These are phyloP conservation scores for Xerus inauris DNA, from an alignment of 2,113 vertebrate genomes.

Conservation along the genomic window DNA sequence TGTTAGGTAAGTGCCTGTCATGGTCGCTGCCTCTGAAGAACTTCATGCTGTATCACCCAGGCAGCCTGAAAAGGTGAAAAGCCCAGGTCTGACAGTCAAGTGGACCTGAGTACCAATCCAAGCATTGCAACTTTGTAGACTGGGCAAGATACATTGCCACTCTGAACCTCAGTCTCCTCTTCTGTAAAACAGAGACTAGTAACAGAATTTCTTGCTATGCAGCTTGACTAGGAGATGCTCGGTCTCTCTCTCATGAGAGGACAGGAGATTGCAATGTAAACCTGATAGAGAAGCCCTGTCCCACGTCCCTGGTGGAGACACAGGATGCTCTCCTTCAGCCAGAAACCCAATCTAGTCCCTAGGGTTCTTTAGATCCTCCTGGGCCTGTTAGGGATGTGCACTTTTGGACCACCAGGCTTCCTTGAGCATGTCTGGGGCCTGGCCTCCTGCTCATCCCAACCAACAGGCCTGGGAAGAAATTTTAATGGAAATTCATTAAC, in stretches of 20 bases:
- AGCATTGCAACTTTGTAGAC: neutral
- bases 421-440: neutral
- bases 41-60: neutral
- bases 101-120: neutral
- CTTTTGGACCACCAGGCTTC: neutral
- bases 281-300: neutral
- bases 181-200: neutral
- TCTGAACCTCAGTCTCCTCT: neutral
- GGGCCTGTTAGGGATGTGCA: neutral
- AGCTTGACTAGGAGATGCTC: neutral
- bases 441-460: neutral
- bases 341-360: no score
- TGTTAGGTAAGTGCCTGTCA: neutral
- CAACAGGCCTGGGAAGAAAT: neutral
- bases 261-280: neutral
- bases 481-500: constrained; percentile 36
- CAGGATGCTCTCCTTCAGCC: neutral
- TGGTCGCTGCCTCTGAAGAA: neutral
- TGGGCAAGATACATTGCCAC: neutral
- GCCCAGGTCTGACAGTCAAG: neutral
- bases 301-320: rapidly evolving
- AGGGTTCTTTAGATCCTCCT: no score
- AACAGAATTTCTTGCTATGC: neutral
- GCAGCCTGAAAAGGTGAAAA: neutral
- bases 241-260: neutral